Evolutionary conservation across 2,113 vertebrate genomes (phyloP).

Genomic region (Seriola dumerili): DNA sequence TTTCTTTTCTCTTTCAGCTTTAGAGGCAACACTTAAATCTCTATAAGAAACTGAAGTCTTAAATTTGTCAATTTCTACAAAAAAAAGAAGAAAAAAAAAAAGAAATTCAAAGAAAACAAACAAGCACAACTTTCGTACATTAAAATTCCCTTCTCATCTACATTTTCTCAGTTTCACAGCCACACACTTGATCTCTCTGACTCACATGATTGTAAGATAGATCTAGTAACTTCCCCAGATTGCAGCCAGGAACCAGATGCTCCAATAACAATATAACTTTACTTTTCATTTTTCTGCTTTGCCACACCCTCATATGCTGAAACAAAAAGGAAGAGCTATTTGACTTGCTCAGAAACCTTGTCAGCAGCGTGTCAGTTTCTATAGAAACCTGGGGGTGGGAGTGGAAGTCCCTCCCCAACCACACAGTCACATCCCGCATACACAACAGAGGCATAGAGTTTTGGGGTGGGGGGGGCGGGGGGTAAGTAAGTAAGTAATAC

Average conservation of each 20-base stretch:
- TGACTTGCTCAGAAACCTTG: conserved; percentile 48
- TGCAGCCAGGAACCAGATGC: conserved; percentile 49
- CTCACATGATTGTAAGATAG: conserved; percentile 26
- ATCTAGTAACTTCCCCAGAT: conserved; percentile 53
- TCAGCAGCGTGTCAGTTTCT: conserved; percentile 69
- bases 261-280: conserved; percentile 35
- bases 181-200: conserved; percentile 26
- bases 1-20: neutral
- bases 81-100: neutral
- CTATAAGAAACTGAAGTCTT: neutral
- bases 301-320: conserved; percentile 39
- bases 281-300: conserved; percentile 18
- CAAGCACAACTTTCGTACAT: neutral
- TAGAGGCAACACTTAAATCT: neutral
- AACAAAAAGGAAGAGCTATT: conserved; percentile 35
- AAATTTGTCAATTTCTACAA: neutral
- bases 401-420: conserved; percentile 19
- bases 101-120: neutral
- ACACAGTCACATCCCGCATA: neutral
- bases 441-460: neutral
- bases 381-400: conserved; percentile 66
- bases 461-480: neutral
- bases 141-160: neutral
- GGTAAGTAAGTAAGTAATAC: neutral
- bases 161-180: conserved; percentile 40